Percentiles rank a stretch among this genome's conserved stretches.
These are phyloP conservation scores for Sakesphorus luctuosus DNA, from an alignment of 2,113 vertebrate genomes.

Conservation along the genomic window DNA sequence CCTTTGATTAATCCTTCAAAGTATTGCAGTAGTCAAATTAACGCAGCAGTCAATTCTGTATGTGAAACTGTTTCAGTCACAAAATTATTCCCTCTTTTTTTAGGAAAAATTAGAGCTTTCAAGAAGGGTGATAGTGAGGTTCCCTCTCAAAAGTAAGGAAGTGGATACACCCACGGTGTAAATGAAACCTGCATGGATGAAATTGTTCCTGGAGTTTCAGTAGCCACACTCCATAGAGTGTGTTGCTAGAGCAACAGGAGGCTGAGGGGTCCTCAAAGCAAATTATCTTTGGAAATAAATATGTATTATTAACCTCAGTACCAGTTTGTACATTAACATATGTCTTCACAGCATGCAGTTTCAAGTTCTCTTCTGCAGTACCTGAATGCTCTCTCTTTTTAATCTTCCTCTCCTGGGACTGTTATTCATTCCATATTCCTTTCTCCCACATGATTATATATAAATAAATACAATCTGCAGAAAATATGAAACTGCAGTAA, in stretches of 20 bases:
- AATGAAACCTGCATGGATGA: background rate
- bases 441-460: background rate
- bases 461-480: background rate
- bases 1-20: background rate
- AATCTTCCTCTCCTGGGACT: background rate
- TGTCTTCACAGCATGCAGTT: background rate
- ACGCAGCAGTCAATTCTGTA: background rate
- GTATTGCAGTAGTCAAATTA: background rate
- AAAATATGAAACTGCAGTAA: background rate
- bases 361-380: background rate
- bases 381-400: background rate
- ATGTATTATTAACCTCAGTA: background rate
- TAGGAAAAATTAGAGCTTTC: background rate
- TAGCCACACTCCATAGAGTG: background rate
- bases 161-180: background rate
- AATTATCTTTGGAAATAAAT: constrained; percentile 4
- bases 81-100: background rate
- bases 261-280: fast-evolving
- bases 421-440: background rate
- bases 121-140: fast-evolving
- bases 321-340: background rate
- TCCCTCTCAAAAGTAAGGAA: background rate
- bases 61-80: background rate
- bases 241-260: background rate
- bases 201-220: background rate